Conservation (phyloP, 30 jellyfish, hydroid and myxozoan species). For the Turritopsis rubra region DNA sequence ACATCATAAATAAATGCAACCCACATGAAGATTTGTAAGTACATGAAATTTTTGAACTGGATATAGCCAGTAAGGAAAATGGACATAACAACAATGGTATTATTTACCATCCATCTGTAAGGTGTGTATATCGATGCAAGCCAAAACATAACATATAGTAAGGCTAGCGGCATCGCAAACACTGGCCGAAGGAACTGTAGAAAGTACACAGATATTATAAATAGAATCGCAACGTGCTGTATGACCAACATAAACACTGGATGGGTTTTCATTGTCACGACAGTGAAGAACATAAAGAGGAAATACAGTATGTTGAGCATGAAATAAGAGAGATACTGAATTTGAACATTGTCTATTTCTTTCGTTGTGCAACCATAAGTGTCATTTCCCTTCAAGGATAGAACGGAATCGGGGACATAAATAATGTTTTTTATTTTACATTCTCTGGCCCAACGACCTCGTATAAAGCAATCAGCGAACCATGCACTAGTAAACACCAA, state of each 20-base stretch:
- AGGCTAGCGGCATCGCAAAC: conserved; percentile 17
- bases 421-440: not conserved
- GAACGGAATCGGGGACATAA: conserved; percentile 12
- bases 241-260: conserved; percentile 16
- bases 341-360: not conserved
- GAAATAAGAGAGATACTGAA: not conserved
- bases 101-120: conserved; percentile 52
- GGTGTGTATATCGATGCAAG: conserved; percentile 22
- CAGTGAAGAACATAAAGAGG: not conserved
- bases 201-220: not conserved
- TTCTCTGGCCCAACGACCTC: conserved; percentile 7
- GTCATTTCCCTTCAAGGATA: not conserved
- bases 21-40: conserved; percentile 61
- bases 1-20: conserved; percentile 54
- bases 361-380: not conserved
- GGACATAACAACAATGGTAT: conserved; percentile 26
- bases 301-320: not conserved
- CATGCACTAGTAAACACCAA: not conserved
- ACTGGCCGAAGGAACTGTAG: conserved; percentile 14
- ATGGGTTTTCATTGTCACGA: not conserved
- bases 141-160: conserved; percentile 27
- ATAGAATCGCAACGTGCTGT: conserved; percentile 17
- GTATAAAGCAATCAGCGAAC: conserved; percentile 8
- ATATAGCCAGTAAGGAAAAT: conserved; percentile 34
- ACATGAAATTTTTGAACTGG: conserved; percentile 34